Evolutionary conservation across 2,888 invertebrate genomes (phyloP), one percentile per base, ranked within the genome.

Genomic region (Mylabris sibirica): DNA sequence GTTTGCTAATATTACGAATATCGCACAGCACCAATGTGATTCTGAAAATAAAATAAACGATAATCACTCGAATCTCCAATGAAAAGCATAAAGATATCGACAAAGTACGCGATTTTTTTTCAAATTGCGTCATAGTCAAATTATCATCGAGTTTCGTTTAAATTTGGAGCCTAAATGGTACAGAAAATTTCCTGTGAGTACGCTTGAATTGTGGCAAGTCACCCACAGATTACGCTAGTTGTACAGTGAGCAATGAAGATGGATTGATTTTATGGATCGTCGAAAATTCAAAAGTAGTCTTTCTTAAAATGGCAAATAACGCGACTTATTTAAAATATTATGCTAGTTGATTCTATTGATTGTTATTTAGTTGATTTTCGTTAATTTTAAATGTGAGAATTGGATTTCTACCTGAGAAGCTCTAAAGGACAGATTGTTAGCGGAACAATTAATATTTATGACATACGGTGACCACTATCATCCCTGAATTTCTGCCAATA

Each of bases 381-480:
- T 14, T 59, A 20, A 34, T 44, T 63, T 59, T 44, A 35, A 30
- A 44, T 38, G 59, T 41, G 61, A 41, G 2, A 2, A 11, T 12
- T 5, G 17, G 8, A 35, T 38, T 62, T 41, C 64, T 69, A 69
- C 69, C 69, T 69, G 70, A 65, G 60, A 44, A 64, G 63, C 68
- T 59, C 44, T 24, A 65, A 72, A 67, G 71, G 71, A 73, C 73
- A 73, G 73, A 72, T 72, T 73, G 73, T 73, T 68, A 66, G 70
- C 73, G 73, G 60, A 71, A 73, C 70, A 73, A 73, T 73, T 73
- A 73, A 70, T 67, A 66, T 62, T n/a, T 62, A 66, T 70, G 71
- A 69, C 73, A 73, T 73, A 70, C 73, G 73, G 73, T 69, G 61
- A 70, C 68, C 70, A 70, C 68, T 68, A 72, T 26, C 24, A 57